Evolutionary conservation across 2,797 vertebrate genomes (phyloP).

Genomic region (Lemur catta): DNA sequence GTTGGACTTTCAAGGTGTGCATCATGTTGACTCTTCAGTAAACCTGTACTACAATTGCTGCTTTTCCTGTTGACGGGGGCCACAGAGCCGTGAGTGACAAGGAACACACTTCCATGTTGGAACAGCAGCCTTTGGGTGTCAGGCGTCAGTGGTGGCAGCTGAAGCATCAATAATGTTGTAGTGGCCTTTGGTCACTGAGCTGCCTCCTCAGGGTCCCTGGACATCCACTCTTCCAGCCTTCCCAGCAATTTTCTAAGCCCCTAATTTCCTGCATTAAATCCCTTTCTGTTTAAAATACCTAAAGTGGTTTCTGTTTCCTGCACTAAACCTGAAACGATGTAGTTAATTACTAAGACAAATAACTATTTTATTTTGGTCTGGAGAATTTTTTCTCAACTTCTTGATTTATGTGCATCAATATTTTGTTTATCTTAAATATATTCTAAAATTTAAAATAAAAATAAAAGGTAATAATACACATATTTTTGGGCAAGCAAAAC

Average conservation of each 20-base stretch:
- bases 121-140: neutral
- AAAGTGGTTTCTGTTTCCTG: neutral
- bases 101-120: no score
- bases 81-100: neutral
- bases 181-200: neutral
- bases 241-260: neutral
- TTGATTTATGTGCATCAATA: neutral
- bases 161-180: neutral
- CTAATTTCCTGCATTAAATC: neutral
- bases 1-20: neutral
- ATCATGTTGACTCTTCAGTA: neutral
- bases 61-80: neutral
- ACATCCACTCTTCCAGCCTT: neutral
- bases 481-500: neutral
- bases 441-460: constrained; percentile 12
- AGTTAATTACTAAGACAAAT: neutral
- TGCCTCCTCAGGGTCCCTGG: neutral
- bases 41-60: neutral
- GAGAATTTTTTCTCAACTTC: neutral
- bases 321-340: neutral
- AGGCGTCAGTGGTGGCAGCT: neutral
- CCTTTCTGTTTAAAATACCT: constrained; percentile 15
- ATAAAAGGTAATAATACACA: neutral
- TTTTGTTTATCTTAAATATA: neutral
- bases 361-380: neutral